A percentile compares a stretch with the other conserved stretches of the same genome.
phyloP scores from a whole-genome alignment of 2,113 vertebrate genomes.

The Mastomys natalensis region DNA sequence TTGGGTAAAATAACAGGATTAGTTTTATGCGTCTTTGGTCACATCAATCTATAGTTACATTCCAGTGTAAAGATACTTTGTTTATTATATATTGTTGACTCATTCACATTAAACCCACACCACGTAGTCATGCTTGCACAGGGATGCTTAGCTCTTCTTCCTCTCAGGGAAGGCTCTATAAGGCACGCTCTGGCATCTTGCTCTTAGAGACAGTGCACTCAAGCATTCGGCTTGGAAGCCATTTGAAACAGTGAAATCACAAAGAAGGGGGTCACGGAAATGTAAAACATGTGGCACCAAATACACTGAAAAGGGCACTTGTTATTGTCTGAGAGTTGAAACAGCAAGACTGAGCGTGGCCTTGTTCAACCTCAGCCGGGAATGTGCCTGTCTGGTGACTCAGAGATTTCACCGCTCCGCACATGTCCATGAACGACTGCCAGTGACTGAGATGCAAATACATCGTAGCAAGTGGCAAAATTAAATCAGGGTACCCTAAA shows the following conservation, averaged over 20 bases:
- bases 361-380: conserved; percentile 10
- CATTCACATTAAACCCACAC: background rate
- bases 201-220: background rate
- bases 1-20: background rate
- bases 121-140: background rate
- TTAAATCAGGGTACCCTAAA: background rate
- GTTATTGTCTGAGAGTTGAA: background rate
- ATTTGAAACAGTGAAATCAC: background rate
- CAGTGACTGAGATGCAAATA: background rate
- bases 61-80: background rate
- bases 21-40: background rate
- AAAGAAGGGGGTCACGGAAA: background rate
- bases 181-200: background rate
- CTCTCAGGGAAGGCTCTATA: background rate
- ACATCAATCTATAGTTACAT: no score
- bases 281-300: background rate
- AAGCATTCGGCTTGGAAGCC: background rate
- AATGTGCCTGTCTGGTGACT: conserved; percentile 3
- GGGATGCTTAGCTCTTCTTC: background rate
- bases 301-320: background rate
- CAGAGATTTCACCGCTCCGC: background rate
- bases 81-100: background rate
- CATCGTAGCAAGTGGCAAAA: background rate
- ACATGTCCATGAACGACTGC: background rate
- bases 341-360: background rate